Evolutionary conservation across 2,113 vertebrate species (phyloP).

Genomic region (Pangasianodon hypophthalmus): DNA sequence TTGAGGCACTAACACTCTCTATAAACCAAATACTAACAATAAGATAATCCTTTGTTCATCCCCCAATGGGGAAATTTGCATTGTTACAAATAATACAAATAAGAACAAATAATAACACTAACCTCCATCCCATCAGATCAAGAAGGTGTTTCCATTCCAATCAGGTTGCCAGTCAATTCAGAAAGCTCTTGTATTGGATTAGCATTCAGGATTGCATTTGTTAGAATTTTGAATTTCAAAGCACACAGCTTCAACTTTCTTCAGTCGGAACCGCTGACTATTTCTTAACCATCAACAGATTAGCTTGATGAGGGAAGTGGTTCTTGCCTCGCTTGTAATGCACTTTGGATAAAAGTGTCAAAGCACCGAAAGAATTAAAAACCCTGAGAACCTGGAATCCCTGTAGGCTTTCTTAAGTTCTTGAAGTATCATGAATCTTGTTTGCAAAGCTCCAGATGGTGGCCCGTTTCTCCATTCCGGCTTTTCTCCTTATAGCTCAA

Average conservation of each 20-base stretch:
- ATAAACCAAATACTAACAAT: neutral
- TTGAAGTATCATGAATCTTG: neutral
- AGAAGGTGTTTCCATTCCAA: neutral
- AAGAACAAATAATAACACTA: neutral
- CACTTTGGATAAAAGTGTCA: neutral
- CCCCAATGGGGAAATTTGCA: no score
- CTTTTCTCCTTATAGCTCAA: neutral
- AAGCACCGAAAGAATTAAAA: neutral
- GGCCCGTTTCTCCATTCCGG: neutral
- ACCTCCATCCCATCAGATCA: neutral
- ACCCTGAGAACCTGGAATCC: neutral
- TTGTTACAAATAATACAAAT: neutral
- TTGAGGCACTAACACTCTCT: neutral
- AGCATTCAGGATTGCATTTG: neutral
- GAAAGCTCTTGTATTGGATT: constrained; percentile 2
- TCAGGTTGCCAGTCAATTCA: neutral
- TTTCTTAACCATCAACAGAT: constrained; percentile 2
- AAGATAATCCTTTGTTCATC: no score
- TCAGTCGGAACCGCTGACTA: neutral
- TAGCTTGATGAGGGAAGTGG: neutral
- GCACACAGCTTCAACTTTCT: neutral
- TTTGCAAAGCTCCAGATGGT: neutral
- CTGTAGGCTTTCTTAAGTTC: neutral
- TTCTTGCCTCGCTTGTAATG: neutral
- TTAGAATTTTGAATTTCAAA: neutral